These are phyloP conservation scores for Cinara cedri DNA, from an alignment of 2,888 invertebrate genomes.

Conservation along the genomic window DNA sequence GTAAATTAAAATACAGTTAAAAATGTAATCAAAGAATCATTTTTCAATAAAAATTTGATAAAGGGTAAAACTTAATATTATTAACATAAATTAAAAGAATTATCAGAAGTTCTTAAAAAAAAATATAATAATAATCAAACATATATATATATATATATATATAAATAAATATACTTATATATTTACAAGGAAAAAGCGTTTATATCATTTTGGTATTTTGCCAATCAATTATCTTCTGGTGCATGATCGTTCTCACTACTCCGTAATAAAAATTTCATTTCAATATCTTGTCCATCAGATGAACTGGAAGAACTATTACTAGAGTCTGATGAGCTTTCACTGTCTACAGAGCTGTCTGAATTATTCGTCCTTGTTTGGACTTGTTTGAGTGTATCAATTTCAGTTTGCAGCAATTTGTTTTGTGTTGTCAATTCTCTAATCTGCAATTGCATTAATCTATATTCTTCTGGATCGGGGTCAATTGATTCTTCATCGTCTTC, in stretches of 20 bases:
- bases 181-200: constrained; percentile 55
- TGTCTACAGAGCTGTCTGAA: constrained; percentile 47
- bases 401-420: constrained; percentile 41
- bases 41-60: constrained; percentile 25
- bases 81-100: constrained; percentile 40
- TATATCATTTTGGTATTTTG: constrained; percentile 45
- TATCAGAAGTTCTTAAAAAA: constrained; percentile 44
- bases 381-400: constrained; percentile 49
- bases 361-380: not conserved
- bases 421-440: constrained; percentile 47
- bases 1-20: constrained; percentile 50
- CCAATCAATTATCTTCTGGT: constrained; percentile 29
- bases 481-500: constrained; percentile 40
- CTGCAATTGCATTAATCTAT: constrained; percentile 37
- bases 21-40: constrained; percentile 23
- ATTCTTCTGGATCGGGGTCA: constrained; percentile 44
- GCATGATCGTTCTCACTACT: constrained; percentile 31
- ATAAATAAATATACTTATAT: constrained; percentile 53
- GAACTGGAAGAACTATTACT: constrained; percentile 54
- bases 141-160: too few species aligned
- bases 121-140: constrained; percentile 20
- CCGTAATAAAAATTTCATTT: constrained; percentile 43
- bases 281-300: constrained; percentile 47
- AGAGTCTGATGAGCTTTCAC: constrained; percentile 49
- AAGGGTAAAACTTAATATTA: constrained; percentile 52